Conservation (phyloP, 2,797 vertebrate genomes). For the Bufotes viridis region DNA sequence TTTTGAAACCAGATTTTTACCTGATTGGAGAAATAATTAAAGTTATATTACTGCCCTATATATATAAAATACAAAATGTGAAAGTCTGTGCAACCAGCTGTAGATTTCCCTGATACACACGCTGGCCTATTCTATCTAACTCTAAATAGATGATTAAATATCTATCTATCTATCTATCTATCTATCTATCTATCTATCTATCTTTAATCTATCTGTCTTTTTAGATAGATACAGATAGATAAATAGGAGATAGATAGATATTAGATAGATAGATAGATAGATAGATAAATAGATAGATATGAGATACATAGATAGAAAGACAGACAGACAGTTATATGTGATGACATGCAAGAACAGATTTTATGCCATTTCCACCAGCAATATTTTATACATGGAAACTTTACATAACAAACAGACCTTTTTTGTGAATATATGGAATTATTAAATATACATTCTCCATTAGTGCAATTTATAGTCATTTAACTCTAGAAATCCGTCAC, state of each 20-base stretch:
- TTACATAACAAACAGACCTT: not conserved
- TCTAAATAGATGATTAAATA: not conserved
- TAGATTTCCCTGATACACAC: not conserved
- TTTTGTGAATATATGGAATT: too few species aligned
- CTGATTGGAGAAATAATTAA: constrained; percentile 67
- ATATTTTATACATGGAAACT: not conserved
- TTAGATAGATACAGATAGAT: not conserved
- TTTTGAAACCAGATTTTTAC: constrained; percentile 97
- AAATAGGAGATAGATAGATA: not conserved
- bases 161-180: constrained; percentile 10
- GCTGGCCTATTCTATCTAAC: not conserved
- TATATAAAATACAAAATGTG: not conserved
- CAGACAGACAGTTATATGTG: not conserved
- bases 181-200: constrained; percentile 11
- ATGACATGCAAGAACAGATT: not conserved
- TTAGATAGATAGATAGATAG: not conserved
- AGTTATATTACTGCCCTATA: not conserved
- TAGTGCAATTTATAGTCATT: not conserved
- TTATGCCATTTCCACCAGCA: not conserved
- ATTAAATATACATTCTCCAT: not conserved
- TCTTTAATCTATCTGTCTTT: constrained; percentile 12
- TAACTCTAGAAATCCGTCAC: not conserved
- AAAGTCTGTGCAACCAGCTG: not conserved
- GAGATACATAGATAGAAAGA: not conserved
- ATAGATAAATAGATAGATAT: not conserved